Conservation (phyloP, 2,113 vertebrate species). For the Apodemus sylvaticus region DNA sequence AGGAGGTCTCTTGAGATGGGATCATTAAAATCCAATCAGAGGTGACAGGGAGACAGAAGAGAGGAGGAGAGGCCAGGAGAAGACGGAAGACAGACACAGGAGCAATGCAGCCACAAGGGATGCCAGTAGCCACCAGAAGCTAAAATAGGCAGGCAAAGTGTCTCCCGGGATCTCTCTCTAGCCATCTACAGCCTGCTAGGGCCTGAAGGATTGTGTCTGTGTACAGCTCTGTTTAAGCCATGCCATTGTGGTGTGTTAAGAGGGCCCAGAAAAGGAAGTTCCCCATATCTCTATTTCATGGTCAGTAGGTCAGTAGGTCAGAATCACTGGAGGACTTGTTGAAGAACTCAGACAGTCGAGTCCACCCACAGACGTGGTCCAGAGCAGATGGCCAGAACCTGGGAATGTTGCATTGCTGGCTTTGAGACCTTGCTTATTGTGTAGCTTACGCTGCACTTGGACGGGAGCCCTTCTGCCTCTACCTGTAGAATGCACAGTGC, state of each 20-base stretch:
- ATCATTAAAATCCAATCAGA: not conserved
- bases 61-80: not conserved
- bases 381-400: not conserved
- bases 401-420: not conserved
- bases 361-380: no score
- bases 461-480: not conserved
- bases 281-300: not conserved
- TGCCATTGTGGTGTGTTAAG: not conserved
- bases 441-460: not conserved
- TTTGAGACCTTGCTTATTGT: not conserved
- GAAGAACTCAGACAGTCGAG: fast-evolving
- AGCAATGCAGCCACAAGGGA: fast-evolving
- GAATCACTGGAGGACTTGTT: not conserved
- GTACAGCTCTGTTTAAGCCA: not conserved
- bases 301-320: not conserved
- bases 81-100: not conserved
- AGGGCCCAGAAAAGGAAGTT: not conserved
- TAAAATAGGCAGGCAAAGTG: not conserved
- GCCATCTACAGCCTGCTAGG: fast-evolving
- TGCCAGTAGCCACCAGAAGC: not conserved
- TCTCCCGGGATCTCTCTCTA: not conserved
- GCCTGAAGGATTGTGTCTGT: not conserved
- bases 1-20: not conserved
- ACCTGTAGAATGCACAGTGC: not conserved
- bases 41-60: not conserved